phyloP scores from a whole-genome alignment of 1,140 invertebrate genomes.

The Cephus cinctus region DNA sequence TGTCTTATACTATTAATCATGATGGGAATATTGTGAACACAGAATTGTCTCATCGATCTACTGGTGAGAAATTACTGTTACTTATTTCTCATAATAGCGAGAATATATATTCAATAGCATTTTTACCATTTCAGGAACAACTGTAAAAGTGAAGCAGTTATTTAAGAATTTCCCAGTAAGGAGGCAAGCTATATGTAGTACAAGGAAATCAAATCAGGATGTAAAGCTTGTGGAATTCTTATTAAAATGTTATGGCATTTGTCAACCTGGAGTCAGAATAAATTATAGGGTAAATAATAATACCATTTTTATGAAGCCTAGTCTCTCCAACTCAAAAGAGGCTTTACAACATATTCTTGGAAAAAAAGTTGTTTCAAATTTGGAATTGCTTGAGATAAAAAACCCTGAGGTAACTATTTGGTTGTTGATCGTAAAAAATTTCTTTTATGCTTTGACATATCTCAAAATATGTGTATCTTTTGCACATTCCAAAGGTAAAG shows the following conservation, averaged over 20 bases:
- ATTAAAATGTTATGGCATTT: conserved; percentile 59
- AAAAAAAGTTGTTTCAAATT: conserved; percentile 46
- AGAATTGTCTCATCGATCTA: conserved; percentile 53
- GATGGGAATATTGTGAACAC: conserved; percentile 54
- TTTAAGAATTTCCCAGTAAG: conserved; percentile 67
- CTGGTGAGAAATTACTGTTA: conserved; percentile 46
- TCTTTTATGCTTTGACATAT: conserved; percentile 17
- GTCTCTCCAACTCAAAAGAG: conserved; percentile 44
- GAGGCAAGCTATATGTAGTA: conserved; percentile 58
- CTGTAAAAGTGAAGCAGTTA: conserved; percentile 56
- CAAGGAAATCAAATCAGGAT: conserved; percentile 58
- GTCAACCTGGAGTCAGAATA: conserved; percentile 57
- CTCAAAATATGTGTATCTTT: conserved; percentile 8
- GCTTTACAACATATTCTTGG: conserved; percentile 54
- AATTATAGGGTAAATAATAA: conserved; percentile 58
- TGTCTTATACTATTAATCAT: conserved; percentile 56
- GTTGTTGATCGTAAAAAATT: background rate
- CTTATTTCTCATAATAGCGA: background rate
- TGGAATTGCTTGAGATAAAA: conserved; percentile 42
- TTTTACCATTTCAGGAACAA: conserved; percentile 58
- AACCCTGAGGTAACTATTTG: conserved; percentile 25
- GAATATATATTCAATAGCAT: background rate
- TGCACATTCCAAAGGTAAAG: conserved; percentile 34
- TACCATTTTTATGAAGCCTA: conserved; percentile 59
- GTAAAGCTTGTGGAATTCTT: conserved; percentile 62